phyloP scores from a whole-genome alignment of 2,113 vertebrate genomes.

The Corydoras maculifer region DNA sequence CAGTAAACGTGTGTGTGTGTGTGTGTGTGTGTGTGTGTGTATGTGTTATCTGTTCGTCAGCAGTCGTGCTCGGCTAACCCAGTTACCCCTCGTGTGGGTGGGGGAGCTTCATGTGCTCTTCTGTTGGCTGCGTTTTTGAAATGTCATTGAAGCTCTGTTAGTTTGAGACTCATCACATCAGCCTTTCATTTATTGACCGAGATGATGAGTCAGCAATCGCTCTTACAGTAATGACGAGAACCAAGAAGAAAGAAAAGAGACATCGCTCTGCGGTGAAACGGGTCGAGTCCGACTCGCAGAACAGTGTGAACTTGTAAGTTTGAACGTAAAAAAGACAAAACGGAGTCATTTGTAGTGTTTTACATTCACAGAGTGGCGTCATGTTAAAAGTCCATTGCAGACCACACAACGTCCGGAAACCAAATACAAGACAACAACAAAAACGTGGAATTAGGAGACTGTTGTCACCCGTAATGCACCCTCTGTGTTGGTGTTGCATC shows the following conservation, averaged over 20 bases:
- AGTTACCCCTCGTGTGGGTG: slow-evolving; percentile 51
- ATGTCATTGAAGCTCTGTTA: slow-evolving; percentile 51
- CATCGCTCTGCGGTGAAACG: too few relatives aligned
- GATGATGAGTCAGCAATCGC: slow-evolving; percentile 22
- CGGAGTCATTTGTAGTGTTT: too few relatives aligned
- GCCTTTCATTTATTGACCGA: background rate
- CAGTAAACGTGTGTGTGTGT: slow-evolving; percentile 40
- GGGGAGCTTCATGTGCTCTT: slow-evolving; percentile 54
- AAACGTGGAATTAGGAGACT: too few relatives aligned
- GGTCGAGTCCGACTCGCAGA: too few relatives aligned
- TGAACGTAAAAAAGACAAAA: too few relatives aligned
- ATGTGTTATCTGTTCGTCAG: slow-evolving; percentile 26
- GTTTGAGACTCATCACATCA: slow-evolving; percentile 1
- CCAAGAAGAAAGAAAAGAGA: background rate
- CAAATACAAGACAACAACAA: too few relatives aligned
- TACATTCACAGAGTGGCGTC: too few relatives aligned
- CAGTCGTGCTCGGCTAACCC: slow-evolving; percentile 44
- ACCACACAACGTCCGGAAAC: too few relatives aligned
- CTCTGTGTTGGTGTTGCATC: too few relatives aligned
- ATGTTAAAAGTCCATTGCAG: too few relatives aligned
- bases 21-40: slow-evolving; percentile 1
- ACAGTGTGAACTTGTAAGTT: too few relatives aligned
- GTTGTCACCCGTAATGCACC: too few relatives aligned
- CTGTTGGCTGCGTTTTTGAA: slow-evolving; percentile 33
- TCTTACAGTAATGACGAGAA: slow-evolving; percentile 1